Evolutionary conservation across 2,888 invertebrate species (phyloP).

Genomic region (Lycocerus yunnanus): DNA sequence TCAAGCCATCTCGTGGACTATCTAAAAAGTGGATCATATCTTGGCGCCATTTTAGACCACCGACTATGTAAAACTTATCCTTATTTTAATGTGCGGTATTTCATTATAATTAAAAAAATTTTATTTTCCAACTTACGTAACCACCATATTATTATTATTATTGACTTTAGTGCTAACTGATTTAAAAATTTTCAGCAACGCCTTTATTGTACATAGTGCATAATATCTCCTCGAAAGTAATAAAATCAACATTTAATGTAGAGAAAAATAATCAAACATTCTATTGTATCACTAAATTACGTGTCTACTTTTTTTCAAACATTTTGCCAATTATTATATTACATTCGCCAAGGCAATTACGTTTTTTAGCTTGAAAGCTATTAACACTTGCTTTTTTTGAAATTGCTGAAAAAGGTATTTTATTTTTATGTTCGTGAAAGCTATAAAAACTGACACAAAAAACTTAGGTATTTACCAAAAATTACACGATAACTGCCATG

Average conservation of each 20-base stretch:
- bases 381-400: not conserved
- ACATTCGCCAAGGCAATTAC: not conserved
- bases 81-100: slow-evolving; percentile 12
- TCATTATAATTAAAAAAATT: not conserved
- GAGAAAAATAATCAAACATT: not conserved
- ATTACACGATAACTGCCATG: not conserved
- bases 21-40: slow-evolving; percentile 48
- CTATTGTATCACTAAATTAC: not conserved
- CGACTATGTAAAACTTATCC: slow-evolving; percentile 34
- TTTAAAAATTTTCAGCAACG: not conserved
- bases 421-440: not conserved
- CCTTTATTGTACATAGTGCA: not conserved
- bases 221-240: too few species aligned
- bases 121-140: not conserved
- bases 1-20: slow-evolving; percentile 48
- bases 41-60: slow-evolving; percentile 49
- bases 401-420: not conserved
- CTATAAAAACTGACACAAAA: not conserved
- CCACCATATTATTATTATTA: too few species aligned
- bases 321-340: not conserved
- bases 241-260: too few species aligned
- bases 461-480: not conserved
- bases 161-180: not conserved
- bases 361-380: not conserved
- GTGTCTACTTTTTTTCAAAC: not conserved